phyloP scores from a whole-genome alignment of 1,140 invertebrate species.

The Zaprionus capensis region DNA sequence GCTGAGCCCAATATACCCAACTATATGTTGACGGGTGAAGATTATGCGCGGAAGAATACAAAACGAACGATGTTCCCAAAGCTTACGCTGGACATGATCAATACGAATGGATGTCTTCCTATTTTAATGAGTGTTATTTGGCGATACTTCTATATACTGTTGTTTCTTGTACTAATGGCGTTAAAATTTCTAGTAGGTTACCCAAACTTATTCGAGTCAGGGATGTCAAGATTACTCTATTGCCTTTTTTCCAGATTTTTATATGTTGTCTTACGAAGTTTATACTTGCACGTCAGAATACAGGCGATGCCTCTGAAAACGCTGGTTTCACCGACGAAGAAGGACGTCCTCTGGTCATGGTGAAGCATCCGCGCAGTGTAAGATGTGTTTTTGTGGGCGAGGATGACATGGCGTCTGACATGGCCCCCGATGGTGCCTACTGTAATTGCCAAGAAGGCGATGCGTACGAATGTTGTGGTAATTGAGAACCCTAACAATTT shows the following conservation, averaged over 20 bases:
- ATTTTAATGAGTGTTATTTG: slow-evolving; percentile 44
- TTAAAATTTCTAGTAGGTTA: slow-evolving; percentile 70
- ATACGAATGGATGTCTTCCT: slow-evolving; percentile 62
- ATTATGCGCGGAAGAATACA: not conserved
- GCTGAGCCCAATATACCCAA: slow-evolving; percentile 33
- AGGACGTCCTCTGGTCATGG: slow-evolving; percentile 66
- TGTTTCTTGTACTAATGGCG: slow-evolving; percentile 44
- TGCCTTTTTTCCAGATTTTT: slow-evolving; percentile 52
- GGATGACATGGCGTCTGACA: slow-evolving; percentile 66
- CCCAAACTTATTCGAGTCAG: not conserved
- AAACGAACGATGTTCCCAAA: slow-evolving; percentile 34
- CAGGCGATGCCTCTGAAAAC: slow-evolving; percentile 53
- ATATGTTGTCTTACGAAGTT: slow-evolving; percentile 72
- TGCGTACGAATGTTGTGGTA: slow-evolving; percentile 28
- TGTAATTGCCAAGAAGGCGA: slow-evolving; percentile 62
- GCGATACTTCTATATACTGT: slow-evolving; percentile 59
- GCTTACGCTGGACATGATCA: slow-evolving; percentile 58
- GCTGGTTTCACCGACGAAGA: slow-evolving; percentile 62
- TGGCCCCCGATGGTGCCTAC: slow-evolving; percentile 49
- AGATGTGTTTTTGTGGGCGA: slow-evolving; percentile 57
- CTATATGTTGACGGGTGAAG: slow-evolving; percentile 13
- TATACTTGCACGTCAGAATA: slow-evolving; percentile 58
- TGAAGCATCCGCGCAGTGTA: slow-evolving; percentile 68
- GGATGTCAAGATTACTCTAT: too few relatives aligned
- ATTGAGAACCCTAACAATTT: slow-evolving; percentile 4